Evolutionary conservation across 2,888 invertebrate species (phyloP).

Genomic region (Steromphala cineraria): DNA sequence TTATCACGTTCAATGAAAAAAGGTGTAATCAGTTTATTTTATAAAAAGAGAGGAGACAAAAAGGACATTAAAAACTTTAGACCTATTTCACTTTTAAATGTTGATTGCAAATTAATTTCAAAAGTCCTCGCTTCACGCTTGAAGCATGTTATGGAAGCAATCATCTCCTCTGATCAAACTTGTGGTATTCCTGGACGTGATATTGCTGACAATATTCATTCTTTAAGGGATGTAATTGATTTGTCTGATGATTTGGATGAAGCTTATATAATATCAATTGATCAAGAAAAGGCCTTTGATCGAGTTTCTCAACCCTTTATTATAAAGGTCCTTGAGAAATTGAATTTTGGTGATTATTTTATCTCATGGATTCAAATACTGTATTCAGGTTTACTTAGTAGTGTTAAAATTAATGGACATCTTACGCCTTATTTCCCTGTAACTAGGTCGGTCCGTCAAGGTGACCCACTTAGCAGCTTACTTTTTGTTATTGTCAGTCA

Average conservation of each 20-base stretch:
- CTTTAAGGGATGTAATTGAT: neutral
- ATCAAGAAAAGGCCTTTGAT: conserved; percentile 5
- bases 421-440: neutral
- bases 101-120: neutral
- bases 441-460: neutral
- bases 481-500: too few species aligned
- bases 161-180: neutral
- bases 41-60: neutral
- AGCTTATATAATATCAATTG: neutral
- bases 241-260: neutral
- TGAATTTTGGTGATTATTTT: neutral
- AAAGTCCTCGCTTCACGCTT: neutral
- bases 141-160: neutral
- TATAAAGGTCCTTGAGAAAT: neutral
- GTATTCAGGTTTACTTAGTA: neutral
- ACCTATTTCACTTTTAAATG: neutral
- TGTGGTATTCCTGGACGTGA: neutral
- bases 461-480: conserved; percentile 21
- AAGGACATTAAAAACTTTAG: neutral
- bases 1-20: neutral
- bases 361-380: conserved; percentile 2
- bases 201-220: neutral
- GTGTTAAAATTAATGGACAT: neutral
- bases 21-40: neutral
- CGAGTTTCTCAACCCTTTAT: neutral